Base-by-base conservation (phyloP, 2,888 invertebrate species). In the Agrilus cyanescens region DNA sequence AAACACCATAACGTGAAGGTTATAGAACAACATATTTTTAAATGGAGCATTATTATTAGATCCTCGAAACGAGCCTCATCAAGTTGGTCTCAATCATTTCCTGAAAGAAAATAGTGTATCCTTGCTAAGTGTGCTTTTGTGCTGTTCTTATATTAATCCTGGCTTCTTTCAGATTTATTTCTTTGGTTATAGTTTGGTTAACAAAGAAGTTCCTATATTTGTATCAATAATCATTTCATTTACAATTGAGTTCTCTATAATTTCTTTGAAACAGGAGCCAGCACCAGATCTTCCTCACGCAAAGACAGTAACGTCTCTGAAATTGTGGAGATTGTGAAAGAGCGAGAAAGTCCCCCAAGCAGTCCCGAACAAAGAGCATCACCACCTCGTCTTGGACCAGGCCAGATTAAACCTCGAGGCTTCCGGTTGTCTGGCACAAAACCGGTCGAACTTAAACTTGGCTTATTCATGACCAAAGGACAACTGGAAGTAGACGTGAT, bases 391-490 rank as follows among this genome's bases (percentile, higher is more conserved):
- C 69, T 87, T 49, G 88, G 88, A 30, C 85, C 86, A 4, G 86
- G 85, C 14, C 87, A 88, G 67, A 75, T 87, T 61, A 81, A 82
- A 64, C 87, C 87, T 39, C 75, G 82, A 52, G 84, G 80, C 55
- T 81, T 80, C 56, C 77, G 78, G 53, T 69, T 82, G 53, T 76
- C 78, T 58, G 73, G 69, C 50, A 77, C 78, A 44, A 80, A 79
- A 54, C 74, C 78, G 47, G 87, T 90, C 4, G 88, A 90, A 67
- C 77, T 94, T 53, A 86, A 87, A 62, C 73, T 94, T 63, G 88
- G 88, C 46, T 80, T 94, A 56, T 77, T 85, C 58, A 85, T 93
- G 74, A 82, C 87, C 60, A 93, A 93, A 69, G 91, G 91, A 55
- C 86, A 87, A 56, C 75, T 94, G 46, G 91, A 93, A 65, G 85